Conservation (phyloP, 2,113 vertebrate genomes). For the Notarius lentiginosus region DNA sequence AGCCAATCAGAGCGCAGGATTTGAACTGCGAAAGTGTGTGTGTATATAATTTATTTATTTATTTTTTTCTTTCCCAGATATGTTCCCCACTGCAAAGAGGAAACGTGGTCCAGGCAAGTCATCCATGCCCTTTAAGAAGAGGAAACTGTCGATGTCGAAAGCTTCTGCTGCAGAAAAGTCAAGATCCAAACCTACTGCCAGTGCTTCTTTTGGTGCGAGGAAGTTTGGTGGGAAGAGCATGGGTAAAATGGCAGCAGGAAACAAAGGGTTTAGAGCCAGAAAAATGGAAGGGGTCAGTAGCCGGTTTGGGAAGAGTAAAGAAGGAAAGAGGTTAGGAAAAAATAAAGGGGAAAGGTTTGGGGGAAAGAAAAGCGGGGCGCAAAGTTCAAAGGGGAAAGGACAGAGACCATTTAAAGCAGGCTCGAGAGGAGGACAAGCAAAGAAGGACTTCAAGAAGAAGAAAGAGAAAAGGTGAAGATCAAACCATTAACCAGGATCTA, state of each 20-base stretch:
- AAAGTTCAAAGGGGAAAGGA: slow-evolving; percentile 58
- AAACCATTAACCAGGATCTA: too few species aligned
- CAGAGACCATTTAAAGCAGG: slow-evolving; percentile 64
- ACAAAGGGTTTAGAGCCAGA: slow-evolving; percentile 57
- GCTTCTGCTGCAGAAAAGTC: slow-evolving; percentile 3
- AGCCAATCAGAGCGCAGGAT: too few species aligned
- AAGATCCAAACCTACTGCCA: neutral
- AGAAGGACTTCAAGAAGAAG: slow-evolving; percentile 66
- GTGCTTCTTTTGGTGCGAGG: slow-evolving; percentile 44
- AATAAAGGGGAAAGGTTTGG: slow-evolving; percentile 29
- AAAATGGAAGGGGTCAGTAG: slow-evolving; percentile 53
- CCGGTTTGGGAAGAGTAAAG: slow-evolving; percentile 43
- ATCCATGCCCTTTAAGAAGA: slow-evolving; percentile 63
- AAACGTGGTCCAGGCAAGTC: slow-evolving; percentile 49
- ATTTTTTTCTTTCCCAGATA: slow-evolving; percentile 60
- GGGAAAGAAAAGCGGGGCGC: slow-evolving; percentile 14
- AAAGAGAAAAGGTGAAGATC: slow-evolving; percentile 66
- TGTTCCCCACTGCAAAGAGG: slow-evolving; percentile 71
- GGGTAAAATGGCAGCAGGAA: slow-evolving; percentile 24
- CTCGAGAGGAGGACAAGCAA: slow-evolving; percentile 44
- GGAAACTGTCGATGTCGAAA: slow-evolving; percentile 42
- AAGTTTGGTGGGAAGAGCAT: slow-evolving; percentile 55
- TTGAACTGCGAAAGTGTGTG: too few species aligned
- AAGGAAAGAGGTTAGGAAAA: slow-evolving; percentile 50
- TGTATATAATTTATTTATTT: too few species aligned